These are phyloP conservation scores for Tapera naevia DNA, from an alignment of 2,797 vertebrate species.

Conservation along the genomic window DNA sequence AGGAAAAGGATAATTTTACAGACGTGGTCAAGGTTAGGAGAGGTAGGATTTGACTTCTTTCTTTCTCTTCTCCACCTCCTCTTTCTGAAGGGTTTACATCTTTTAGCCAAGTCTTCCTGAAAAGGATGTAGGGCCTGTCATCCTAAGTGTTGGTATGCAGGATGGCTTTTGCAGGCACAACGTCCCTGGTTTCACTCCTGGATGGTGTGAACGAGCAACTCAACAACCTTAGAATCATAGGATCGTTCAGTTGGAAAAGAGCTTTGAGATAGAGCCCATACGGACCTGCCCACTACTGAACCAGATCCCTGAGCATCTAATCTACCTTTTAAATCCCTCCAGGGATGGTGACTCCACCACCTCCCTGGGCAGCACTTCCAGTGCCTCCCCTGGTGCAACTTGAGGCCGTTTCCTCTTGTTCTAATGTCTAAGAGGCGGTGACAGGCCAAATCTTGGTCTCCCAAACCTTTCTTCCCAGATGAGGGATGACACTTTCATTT, in stretches of 20 bases:
- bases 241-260: no score
- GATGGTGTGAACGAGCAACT: background rate
- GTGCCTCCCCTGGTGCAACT: no score
- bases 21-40: background rate
- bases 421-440: background rate
- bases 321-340: no score
- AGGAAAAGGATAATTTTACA: background rate
- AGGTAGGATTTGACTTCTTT: background rate
- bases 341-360: no score
- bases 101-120: background rate
- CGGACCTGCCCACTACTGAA: no score
- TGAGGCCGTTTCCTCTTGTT: no score
- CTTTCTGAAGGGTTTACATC: background rate
- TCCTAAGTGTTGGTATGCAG: background rate
- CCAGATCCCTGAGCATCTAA: no score
- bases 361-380: no score
- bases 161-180: fast-evolving
- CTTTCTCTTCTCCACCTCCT: background rate
- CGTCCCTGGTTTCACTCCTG: fast-evolving
- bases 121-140: background rate
- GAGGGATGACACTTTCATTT: background rate
- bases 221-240: no score
- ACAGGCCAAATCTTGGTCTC: background rate
- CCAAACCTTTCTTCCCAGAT: background rate
- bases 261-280: no score